These are phyloP conservation scores for Dermolepida albohirtum DNA, from an alignment of 2,888 invertebrate species.

Conservation along the genomic window DNA sequence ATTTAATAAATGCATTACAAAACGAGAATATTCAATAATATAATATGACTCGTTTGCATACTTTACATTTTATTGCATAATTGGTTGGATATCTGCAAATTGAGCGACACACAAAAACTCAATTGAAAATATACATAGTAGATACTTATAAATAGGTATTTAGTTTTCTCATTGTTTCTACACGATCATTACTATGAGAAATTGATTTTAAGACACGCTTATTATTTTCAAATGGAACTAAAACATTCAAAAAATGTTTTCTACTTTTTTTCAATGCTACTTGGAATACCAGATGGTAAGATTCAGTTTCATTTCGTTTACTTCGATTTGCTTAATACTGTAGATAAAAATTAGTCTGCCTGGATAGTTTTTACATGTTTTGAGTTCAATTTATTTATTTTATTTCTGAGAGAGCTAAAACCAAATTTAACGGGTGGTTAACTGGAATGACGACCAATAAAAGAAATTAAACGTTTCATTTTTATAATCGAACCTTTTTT, in stretches of 20 bases:
- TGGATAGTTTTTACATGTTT: constrained; percentile 48
- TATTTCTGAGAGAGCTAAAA: constrained; percentile 50
- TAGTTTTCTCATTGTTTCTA: no score
- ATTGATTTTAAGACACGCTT: constrained; percentile 51
- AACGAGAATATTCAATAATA: no score
- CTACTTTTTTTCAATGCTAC: constrained; percentile 63
- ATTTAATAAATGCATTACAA: no score
- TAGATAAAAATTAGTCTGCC: constrained; percentile 52
- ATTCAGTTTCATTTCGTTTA: constrained; percentile 59
- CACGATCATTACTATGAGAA: constrained; percentile 15
- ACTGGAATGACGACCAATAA: background rate
- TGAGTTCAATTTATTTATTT: constrained; percentile 49
- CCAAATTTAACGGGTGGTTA: constrained; percentile 45
- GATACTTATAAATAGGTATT: no score
- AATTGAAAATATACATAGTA: no score
- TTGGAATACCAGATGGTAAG: constrained; percentile 67
- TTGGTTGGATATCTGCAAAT: no score
- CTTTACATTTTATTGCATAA: no score
- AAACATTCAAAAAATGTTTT: constrained; percentile 56
- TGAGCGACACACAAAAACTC: no score
- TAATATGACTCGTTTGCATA: no score
- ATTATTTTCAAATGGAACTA: constrained; percentile 46
- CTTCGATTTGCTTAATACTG: constrained; percentile 50
- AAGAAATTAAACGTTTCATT: constrained; percentile 7
- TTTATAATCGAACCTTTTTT: constrained; percentile 15